Percentiles rank a stretch among this genome's conserved stretches.
Conservation (phyloP, 2,113 vertebrate species). For the Sturnus vulgaris region DNA sequence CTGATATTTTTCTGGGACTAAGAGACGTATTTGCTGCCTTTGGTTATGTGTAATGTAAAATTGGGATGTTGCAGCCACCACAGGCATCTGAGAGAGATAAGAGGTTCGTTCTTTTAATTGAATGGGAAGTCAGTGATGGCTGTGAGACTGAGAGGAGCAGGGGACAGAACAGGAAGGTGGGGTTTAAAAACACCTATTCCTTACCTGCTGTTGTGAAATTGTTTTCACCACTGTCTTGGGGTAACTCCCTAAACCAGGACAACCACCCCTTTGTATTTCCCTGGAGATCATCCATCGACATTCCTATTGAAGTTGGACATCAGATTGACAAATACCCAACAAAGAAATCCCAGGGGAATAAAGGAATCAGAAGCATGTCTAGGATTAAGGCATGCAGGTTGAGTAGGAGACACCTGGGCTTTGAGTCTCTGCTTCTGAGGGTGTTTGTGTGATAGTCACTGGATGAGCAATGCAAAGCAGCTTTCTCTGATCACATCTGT, state of each 20-base stretch:
- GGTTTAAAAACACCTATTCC: neutral
- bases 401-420: neutral
- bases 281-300: neutral
- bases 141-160: neutral
- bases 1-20: neutral
- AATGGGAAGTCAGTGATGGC: accelerated
- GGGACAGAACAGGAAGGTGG: neutral
- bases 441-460: neutral
- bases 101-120: neutral
- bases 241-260: no score
- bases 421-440: neutral
- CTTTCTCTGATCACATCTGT: neutral
- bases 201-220: neutral
- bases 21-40: neutral
- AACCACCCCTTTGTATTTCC: neutral
- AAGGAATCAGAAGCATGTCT: neutral
- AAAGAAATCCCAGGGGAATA: neutral
- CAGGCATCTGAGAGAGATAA: neutral
- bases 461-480: neutral
- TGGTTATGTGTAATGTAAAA: neutral
- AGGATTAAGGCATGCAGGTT: neutral
- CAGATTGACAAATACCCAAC: neutral
- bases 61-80: neutral
- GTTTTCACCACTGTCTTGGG: neutral
- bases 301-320: neutral